Evolutionary conservation across 2,888 invertebrate genomes (phyloP), one percentile per base, ranked within the genome.

Genomic region (Drosophila siamana): DNA sequence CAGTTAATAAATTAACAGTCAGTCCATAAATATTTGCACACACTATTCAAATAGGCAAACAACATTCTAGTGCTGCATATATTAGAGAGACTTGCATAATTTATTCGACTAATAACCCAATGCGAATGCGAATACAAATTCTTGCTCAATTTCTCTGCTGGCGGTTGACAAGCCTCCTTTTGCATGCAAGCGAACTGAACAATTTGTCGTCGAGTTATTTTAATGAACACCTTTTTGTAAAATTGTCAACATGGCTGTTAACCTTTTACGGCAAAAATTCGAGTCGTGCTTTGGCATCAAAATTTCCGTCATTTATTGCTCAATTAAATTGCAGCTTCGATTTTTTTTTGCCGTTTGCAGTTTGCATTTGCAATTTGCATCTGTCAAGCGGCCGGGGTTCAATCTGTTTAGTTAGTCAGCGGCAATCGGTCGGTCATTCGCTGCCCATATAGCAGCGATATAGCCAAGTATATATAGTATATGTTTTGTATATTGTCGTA

Each of bases 241-340:
- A 76, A 69, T 68, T 80, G 84, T 84, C 73, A 74, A 65, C 64
- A 41, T 59, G 64, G 16, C 38, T 55, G 60, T 63, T 56, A 24
- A 24, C 72, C 76, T 60, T 76, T 51, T 66, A 63, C 36, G 54
- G 60, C 54, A 28, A 26, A 63, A 54, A n/a, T n/a, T 38, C 50
- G 48, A 46, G 38, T 56, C 13, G 33, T 2, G 30, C 30, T 30
- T 30, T 30, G 40, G 64, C 64, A 52, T 55, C 16, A 61, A n/a
- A 71, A 69, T 75, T 85, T 86, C 86, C 86, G 86, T 80, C 85
- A 87, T 85, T 85, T 85, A 85, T 83, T 82, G 69, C 71, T 85
- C 74, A 85, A 86, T 86, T 86, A 80, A 77, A 78, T 60, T 72
- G 69, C 41, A 54, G 52, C 41, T 65, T 77, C 71, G 74, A 74